Conservation (phyloP, 1,140 invertebrate genomes). For the Temnothorax nylanderi region DNA sequence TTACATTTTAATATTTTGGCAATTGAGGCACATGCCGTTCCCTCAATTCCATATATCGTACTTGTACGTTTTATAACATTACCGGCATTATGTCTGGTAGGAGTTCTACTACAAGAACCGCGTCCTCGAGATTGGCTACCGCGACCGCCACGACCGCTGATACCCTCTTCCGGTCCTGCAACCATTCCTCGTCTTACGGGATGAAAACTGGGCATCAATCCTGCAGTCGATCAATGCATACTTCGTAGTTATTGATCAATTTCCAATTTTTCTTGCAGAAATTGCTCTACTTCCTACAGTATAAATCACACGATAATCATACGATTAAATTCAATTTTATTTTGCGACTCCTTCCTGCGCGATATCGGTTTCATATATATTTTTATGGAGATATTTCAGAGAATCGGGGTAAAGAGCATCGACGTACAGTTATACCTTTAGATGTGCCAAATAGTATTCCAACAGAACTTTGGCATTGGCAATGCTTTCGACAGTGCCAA, state of each 20-base stretch:
- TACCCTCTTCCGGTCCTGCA: slow-evolving; percentile 83
- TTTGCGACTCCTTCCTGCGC: neutral
- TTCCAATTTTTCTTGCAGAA: slow-evolving; percentile 97
- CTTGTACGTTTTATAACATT: slow-evolving; percentile 74
- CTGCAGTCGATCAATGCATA: slow-evolving; percentile 89
- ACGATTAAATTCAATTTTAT: neutral
- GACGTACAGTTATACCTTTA: slow-evolving; percentile 90
- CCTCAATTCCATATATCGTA: slow-evolving; percentile 65
- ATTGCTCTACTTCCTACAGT: slow-evolving; percentile 95
- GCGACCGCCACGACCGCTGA: slow-evolving; percentile 86
- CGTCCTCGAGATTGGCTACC: slow-evolving; percentile 87
- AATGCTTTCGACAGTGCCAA: no score
- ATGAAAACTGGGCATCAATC: slow-evolving; percentile 86
- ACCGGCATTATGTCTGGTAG: slow-evolving; percentile 87
- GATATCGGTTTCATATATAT: neutral
- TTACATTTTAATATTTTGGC: no score
- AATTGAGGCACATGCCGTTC: no score
- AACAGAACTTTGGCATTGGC: slow-evolving; percentile 97
- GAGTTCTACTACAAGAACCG: slow-evolving; percentile 85
- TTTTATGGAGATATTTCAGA: neutral
- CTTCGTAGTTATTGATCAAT: slow-evolving; percentile 97
- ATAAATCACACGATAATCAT: slow-evolving; percentile 54
- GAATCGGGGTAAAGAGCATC: neutral
- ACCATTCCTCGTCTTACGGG: slow-evolving; percentile 85
- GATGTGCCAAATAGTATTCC: slow-evolving; percentile 97